phyloP scores from a whole-genome alignment of 2,113 vertebrate genomes.

The Helogale parvula region DNA sequence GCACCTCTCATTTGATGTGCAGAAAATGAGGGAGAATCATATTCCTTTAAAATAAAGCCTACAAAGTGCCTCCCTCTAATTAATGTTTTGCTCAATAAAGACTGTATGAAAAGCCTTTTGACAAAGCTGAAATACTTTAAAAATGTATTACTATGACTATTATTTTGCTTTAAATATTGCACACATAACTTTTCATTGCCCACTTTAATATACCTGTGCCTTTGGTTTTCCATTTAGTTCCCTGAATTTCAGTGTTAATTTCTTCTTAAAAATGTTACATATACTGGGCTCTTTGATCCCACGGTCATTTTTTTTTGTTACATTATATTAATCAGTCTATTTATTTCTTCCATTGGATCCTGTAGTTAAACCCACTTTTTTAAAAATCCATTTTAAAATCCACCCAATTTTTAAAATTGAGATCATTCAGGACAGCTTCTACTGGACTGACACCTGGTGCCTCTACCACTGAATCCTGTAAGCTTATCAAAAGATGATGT shows the following conservation, averaged over 20 bases:
- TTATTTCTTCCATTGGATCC: constrained; percentile 1
- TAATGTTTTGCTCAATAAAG: neutral
- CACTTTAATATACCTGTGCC: neutral
- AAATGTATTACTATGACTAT: neutral
- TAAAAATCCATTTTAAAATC: neutral
- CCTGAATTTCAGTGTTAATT: neutral
- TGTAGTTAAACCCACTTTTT: neutral
- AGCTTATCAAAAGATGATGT: neutral
- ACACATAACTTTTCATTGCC: neutral
- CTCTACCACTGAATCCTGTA: neutral
- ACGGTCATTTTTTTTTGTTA: neutral
- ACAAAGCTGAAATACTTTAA: constrained; percentile 3
- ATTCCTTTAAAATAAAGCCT: neutral
- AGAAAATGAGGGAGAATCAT: constrained; percentile 9
- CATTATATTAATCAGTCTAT: neutral
- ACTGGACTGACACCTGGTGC: neutral
- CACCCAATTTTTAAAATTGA: neutral
- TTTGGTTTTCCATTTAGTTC: neutral
- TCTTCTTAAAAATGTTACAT: neutral
- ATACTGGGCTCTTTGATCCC: neutral
- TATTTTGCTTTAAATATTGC: constrained; percentile 18
- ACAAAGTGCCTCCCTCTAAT: neutral
- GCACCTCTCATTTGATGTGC: neutral
- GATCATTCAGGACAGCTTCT: neutral
- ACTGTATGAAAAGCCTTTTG: neutral